Base-by-base conservation (phyloP, 2,797 vertebrate genomes). In the Morus bassanus region DNA sequence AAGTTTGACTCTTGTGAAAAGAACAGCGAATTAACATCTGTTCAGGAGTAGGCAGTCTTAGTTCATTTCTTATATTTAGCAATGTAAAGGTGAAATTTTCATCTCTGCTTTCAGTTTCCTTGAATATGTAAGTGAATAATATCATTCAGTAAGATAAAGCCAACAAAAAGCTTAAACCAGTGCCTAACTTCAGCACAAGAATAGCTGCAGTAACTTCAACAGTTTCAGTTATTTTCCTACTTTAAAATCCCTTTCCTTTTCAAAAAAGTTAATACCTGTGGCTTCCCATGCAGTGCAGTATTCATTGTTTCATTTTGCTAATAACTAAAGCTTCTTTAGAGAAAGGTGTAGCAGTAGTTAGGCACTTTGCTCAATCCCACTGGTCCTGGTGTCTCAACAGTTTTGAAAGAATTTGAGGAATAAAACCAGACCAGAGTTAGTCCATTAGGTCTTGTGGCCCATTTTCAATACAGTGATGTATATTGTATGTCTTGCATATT, bases 1-100 rank as follows among this genome's bases (percentile, higher is more conserved):
- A 88, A 54, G 56, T 85, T 84, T 93, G 72, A 91, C n/a, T 85
- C 68, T 85, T 74, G n/a, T 94, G 88, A 92, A 93, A 94, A 95
- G 77, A 95, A 78, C 50, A 81, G 45, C 23, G 68, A 91, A 91
- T 94, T 95, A 95, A 80, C 88, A 85, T 91, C 91, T 92, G 84
- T 64, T 89, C 46, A 75, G 72, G 27, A 82, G 61, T 19, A 88
- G 33, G 19, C 41, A 83, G 6, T 65, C 45, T 75, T 85, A 61
- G 30, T 83, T 74, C 4, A 39, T 88, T 80, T 80, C 54, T 83
- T 46, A 45, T 64, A 68, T 92, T 75, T 56, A 85, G 18, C 33
- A 60, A 39, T 11, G 19, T 50, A 92, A 93, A 73, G 48, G 28
- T 88, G 46, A 87, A 37, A 43, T 95, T 85, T 93, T 94, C 19